A percentile compares a stretch with the other conserved stretches of the same genome.
These are phyloP conservation scores for Drosophila tristis DNA, from an alignment of 1,140 invertebrate genomes.

Conservation along the genomic window DNA sequence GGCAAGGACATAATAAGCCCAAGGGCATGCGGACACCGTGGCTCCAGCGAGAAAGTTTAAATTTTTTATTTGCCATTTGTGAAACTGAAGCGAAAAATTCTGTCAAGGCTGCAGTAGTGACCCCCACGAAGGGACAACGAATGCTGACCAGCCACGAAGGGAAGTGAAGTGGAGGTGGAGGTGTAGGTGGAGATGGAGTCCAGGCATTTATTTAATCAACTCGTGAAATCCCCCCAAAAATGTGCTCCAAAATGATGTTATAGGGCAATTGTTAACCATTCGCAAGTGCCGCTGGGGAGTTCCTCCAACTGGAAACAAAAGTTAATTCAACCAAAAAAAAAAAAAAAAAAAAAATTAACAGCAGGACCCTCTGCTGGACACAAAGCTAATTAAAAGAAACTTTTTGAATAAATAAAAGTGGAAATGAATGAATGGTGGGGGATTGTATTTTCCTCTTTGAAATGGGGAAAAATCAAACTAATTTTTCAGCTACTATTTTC, in stretches of 20 bases:
- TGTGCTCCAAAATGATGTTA: conserved; percentile 46
- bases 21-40: conserved; percentile 71
- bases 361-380: conserved; percentile 14
- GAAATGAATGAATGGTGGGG: conserved; percentile 19
- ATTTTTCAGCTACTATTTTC: no score
- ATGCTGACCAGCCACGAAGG: conserved; percentile 12
- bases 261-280: conserved; percentile 60
- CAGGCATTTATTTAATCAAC: conserved; percentile 60
- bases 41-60: conserved; percentile 58
- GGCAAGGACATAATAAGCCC: conserved; percentile 73
- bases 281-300: conserved; percentile 31
- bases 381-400: conserved; percentile 25
- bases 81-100: conserved; percentile 15
- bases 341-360: conserved; percentile 22
- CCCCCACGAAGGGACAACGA: not conserved
- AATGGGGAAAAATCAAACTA: not conserved
- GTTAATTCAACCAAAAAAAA: conserved; percentile 32
- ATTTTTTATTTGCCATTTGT: conserved; percentile 60
- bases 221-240: conserved; percentile 25
- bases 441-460: conserved; percentile 4
- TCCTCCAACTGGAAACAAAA: conserved; percentile 40
- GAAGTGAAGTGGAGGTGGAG: not conserved
- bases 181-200: not conserved
- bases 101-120: conserved; percentile 22
- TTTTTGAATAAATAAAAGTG: not conserved